These are phyloP conservation scores for Lepus timidus DNA, from an alignment of 2,113 vertebrate genomes.

Conservation along the genomic window DNA sequence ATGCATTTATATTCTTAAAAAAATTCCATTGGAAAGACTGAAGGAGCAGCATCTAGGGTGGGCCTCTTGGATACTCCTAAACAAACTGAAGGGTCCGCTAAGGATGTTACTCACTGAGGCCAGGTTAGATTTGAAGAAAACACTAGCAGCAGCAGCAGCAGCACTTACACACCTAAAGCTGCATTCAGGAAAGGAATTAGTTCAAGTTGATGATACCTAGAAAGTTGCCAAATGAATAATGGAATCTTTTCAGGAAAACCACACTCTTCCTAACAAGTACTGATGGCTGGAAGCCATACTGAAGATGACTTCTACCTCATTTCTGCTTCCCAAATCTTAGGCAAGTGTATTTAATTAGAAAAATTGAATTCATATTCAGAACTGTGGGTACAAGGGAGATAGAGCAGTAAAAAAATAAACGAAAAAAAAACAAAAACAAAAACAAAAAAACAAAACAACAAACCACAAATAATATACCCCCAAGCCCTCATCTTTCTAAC, in stretches of 20 bases:
- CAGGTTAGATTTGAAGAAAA: not conserved
- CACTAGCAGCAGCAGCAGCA: not conserved
- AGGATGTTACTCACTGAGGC: not conserved
- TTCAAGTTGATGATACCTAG: not conserved
- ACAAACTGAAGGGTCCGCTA: not conserved
- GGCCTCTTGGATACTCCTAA: not conserved
- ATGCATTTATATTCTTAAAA: not conserved
- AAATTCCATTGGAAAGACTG: not conserved
- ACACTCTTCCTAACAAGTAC: not conserved
- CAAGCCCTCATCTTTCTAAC: not conserved
- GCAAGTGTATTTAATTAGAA: not conserved
- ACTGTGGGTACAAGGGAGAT: not conserved
- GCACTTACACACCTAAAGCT: not conserved
- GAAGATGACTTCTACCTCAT: not conserved
- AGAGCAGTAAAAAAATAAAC: not conserved
- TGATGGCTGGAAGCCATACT: not conserved
- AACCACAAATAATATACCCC: not conserved
- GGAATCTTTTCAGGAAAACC: slow-evolving; percentile 5
- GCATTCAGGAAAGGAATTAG: not conserved
- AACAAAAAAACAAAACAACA: no score
- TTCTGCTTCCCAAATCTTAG: not conserved
- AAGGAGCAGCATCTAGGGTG: not conserved
- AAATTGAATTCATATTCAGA: not conserved
- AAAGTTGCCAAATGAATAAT: not conserved
- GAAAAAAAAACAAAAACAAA: no score